Evolutionary conservation across 2,797 vertebrate genomes (phyloP).

Genomic region (Alauda arvensis): DNA sequence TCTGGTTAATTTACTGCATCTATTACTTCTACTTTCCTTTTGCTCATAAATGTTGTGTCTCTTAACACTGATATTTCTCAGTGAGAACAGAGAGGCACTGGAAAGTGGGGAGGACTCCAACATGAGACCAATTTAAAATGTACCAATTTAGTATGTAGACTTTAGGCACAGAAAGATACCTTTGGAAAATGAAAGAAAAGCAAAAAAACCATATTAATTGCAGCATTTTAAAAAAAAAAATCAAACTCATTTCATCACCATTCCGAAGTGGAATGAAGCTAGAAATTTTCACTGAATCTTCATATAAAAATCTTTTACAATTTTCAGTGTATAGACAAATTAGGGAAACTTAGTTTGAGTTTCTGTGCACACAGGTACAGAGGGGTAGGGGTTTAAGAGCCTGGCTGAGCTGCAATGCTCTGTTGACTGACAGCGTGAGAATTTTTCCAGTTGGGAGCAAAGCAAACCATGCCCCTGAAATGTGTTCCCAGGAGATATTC

Average conservation of each 20-base stretch:
- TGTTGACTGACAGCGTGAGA: slow-evolving; percentile 10
- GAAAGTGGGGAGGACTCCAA: not conserved
- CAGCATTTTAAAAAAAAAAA: not conserved
- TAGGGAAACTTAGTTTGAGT: not conserved
- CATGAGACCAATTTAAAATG: not conserved
- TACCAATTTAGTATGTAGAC: not conserved
- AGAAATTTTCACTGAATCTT: not conserved
- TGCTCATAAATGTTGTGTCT: slow-evolving; percentile 3
- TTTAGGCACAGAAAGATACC: not conserved
- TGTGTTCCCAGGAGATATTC: slow-evolving; percentile 15
- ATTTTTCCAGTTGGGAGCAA: slow-evolving; percentile 13
- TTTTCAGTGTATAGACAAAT: not conserved
- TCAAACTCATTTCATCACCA: not conserved
- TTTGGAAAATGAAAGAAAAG: not conserved
- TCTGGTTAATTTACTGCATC: slow-evolving; percentile 23
- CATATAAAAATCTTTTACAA: not conserved
- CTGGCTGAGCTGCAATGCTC: not conserved
- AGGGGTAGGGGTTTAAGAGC: not conserved
- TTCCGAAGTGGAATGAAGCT: not conserved
- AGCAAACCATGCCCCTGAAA: slow-evolving; percentile 8
- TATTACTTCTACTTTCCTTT: slow-evolving; percentile 10
- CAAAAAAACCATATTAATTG: not conserved
- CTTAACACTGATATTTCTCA: slow-evolving; percentile 3
- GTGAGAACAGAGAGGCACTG: not conserved
- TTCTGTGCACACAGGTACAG: not conserved